Evolutionary conservation across 2,113 vertebrate genomes (phyloP), one percentile per base, ranked within the genome.

Genomic region (Vicugna pacos): DNA sequence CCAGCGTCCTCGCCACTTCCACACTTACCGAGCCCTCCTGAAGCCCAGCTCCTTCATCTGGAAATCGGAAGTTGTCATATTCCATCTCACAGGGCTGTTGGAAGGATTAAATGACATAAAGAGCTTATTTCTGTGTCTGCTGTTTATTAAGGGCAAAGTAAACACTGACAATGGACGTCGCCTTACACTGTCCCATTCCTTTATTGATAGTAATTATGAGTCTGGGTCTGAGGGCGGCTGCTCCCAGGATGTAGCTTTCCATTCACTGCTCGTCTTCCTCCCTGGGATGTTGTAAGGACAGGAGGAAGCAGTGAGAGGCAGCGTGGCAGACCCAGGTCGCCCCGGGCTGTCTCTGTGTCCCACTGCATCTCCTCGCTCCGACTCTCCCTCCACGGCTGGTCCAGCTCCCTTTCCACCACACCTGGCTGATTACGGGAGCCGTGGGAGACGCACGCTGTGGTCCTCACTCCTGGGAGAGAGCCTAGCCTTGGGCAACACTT

Each of bases 371-470:
- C 13, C 17, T 20, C 30, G 54, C 17, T 7, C n/a, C 16, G 46
- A 2, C 32, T 9, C 28, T 48, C 1, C n/a, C 24, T 2, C 17
- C 46, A 19, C 1, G 0, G 4, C 32, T 6, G 0, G 4, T 5
- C 72, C 9, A 1, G 12, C 24, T 76, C n/a, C 67, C 62, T 13
- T 10, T 0, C 19, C 0, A 17, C 19, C 1, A 15, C 0, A 3
- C 58, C 0, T 0, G 0, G 2, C 38, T 6, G 17, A 12, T 1
- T 16, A 8, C 0, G 0, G 30, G 28, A 30, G 14, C 12, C 9
- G 0, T 0, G 4, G 32, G 38, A 26, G 11, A 7, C 0, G 2
- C 2, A 2, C 0, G 3, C 6, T 17, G 10, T 0, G 1, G 17
- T 6, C 72, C 32, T n/a, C 5, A 6, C n/a, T 56, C 42, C 80